Percentiles rank a stretch among this genome's conserved stretches.
phyloP scores from a whole-genome alignment of 2,113 vertebrate genomes.

The Platysteira castanea region DNA sequence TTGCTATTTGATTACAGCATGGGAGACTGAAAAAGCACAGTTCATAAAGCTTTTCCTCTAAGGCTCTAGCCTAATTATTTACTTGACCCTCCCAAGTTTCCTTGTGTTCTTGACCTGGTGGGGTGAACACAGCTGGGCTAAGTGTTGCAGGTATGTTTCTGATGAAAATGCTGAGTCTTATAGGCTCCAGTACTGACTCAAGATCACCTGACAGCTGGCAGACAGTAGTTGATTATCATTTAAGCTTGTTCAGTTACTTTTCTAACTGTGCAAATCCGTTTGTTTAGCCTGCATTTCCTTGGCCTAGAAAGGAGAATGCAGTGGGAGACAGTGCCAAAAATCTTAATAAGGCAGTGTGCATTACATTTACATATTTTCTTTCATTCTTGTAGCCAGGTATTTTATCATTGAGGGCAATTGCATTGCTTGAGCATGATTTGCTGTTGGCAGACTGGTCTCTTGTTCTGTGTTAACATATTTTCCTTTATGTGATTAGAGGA shows the following conservation, averaged over 20 bases:
- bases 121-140: not conserved
- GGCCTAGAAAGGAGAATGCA: not conserved
- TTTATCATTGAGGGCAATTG: not conserved
- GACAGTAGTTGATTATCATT: not conserved
- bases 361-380: not conserved
- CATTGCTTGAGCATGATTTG: not conserved
- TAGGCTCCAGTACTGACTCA: not conserved
- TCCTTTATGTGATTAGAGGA: not conserved
- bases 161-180: not conserved
- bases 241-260: not conserved
- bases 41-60: not conserved
- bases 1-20: not conserved
- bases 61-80: not conserved
- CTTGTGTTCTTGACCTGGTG: not conserved
- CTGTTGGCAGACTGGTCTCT: not conserved
- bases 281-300: not conserved
- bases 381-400: not conserved
- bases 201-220: not conserved
- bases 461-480: not conserved
- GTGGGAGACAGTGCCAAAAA: not conserved
- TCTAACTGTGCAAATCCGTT: not conserved
- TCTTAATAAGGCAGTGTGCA: not conserved
- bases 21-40: not conserved
- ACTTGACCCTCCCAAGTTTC: not conserved
- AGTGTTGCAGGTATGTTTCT: not conserved